Evolutionary conservation across 2,888 invertebrate species (phyloP).

Genomic region (Listrodromus nycthemerus): DNA sequence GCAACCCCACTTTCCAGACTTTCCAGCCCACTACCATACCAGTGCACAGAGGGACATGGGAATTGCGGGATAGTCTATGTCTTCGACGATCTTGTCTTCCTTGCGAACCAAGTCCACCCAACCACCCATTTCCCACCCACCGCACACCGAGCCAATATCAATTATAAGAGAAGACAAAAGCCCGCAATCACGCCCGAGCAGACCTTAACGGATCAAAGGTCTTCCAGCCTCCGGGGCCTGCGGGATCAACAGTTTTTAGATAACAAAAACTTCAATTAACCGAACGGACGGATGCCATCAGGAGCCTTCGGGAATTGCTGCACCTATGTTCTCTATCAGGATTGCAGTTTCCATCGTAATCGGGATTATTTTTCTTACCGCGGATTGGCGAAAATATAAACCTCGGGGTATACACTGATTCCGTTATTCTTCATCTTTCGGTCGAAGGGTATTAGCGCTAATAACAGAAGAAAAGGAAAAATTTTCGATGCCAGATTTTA

Average conservation of each 20-base stretch:
- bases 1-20: conserved; percentile 37
- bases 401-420: neutral
- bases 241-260: conserved; percentile 83
- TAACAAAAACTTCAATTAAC: conserved; percentile 84
- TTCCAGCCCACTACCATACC: conserved; percentile 48
- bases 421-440: conserved; percentile 21
- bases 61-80: conserved; percentile 43
- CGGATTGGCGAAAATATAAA: conserved; percentile 72
- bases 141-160: conserved; percentile 82
- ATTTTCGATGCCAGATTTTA: neutral
- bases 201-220: conserved; percentile 83
- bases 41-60: neutral
- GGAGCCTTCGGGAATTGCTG: conserved; percentile 51
- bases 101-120: conserved; percentile 40
- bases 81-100: conserved; percentile 58
- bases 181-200: conserved; percentile 82
- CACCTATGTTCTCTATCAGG: conserved; percentile 8
- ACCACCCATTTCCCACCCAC: conserved; percentile 21
- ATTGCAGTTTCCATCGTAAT: conserved; percentile 36
- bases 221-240: conserved; percentile 70
- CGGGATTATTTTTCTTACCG: conserved; percentile 56
- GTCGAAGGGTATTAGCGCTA: conserved; percentile 33
- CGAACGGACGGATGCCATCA: conserved; percentile 58
- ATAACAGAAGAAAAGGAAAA: conserved; percentile 1
- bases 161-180: conserved; percentile 84